These are phyloP conservation scores for Eupithecia centaureata DNA, from an alignment of 2,888 invertebrate genomes.

Conservation along the genomic window DNA sequence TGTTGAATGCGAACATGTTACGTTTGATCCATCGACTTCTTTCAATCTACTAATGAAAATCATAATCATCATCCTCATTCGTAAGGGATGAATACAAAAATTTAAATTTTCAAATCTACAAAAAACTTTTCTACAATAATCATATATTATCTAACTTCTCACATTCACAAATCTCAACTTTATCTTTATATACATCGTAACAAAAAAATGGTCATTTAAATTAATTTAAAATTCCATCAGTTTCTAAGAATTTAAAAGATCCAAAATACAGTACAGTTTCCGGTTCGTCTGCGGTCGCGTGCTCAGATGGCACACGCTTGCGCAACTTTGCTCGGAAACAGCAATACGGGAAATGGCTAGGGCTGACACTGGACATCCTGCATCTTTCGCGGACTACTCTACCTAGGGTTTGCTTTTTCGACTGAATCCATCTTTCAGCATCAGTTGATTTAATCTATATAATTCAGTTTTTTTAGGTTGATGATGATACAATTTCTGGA, in stretches of 20 bases:
- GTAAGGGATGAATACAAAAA: neutral
- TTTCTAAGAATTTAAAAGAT: constrained; percentile 28
- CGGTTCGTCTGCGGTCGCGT: constrained; percentile 60
- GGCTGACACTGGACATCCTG: constrained; percentile 13
- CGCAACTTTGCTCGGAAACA: constrained; percentile 61
- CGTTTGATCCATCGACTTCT: neutral
- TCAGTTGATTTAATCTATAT: neutral
- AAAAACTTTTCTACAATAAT: too few relatives aligned
- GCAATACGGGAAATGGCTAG: constrained; percentile 61
- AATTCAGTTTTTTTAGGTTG: too few relatives aligned
- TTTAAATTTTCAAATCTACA: neutral
- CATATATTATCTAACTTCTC: neutral
- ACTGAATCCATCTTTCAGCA: neutral
- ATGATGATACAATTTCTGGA: neutral
- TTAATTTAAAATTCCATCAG: constrained; percentile 21
- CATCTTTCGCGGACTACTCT: neutral
- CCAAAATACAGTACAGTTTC: constrained; percentile 47
- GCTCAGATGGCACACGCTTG: constrained; percentile 57
- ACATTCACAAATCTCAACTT: neutral
- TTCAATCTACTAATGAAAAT: neutral
- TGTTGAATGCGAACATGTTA: neutral
- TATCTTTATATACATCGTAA: neutral
- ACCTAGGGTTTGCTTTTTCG: neutral
- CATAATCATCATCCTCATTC: neutral
- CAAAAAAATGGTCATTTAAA: constrained; percentile 3